Percentiles rank a stretch among this genome's conserved stretches.
These are phyloP conservation scores for Pachymerium ferrugineum DNA, from an alignment of 2,888 invertebrate species.

Conservation along the genomic window DNA sequence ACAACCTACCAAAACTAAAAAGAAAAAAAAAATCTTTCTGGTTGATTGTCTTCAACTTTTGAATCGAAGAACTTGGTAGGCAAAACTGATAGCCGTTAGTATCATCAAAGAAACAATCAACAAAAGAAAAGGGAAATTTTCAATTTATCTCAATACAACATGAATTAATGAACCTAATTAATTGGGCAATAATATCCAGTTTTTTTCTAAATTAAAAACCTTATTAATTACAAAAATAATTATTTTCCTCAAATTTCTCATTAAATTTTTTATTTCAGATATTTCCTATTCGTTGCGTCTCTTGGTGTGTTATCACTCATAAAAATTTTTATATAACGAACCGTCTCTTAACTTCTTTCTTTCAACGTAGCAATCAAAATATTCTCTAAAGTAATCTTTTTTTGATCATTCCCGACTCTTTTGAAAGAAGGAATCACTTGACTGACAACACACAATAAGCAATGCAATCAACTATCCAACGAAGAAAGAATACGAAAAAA, in stretches of 20 bases:
- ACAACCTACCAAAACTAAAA: background rate
- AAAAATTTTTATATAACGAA: too few species aligned
- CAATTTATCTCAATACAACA: too few species aligned
- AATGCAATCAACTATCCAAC: conserved; percentile 3
- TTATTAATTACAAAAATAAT: too few species aligned
- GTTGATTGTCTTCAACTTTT: background rate
- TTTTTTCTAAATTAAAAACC: too few species aligned
- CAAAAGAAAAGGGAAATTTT: background rate
- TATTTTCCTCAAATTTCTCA: too few species aligned
- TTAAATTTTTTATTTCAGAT: too few species aligned
- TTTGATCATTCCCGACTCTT: background rate
- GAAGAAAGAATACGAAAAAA: background rate
- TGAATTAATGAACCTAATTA: too few species aligned
- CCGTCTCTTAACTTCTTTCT: too few species aligned
- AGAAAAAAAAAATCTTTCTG: background rate
- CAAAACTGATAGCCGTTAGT: background rate
- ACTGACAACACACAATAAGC: conserved; percentile 8
- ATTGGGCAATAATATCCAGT: too few species aligned
- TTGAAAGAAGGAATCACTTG: conserved; percentile 4
- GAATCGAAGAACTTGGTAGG: background rate
- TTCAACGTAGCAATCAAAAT: background rate
- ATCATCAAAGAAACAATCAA: background rate
- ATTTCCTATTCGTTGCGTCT: too few species aligned
- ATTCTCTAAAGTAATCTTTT: background rate
- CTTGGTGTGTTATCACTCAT: too few species aligned